Evolutionary conservation across 1,140 invertebrate species (phyloP).

Genomic region (Macrobrachium rosenbergii): DNA sequence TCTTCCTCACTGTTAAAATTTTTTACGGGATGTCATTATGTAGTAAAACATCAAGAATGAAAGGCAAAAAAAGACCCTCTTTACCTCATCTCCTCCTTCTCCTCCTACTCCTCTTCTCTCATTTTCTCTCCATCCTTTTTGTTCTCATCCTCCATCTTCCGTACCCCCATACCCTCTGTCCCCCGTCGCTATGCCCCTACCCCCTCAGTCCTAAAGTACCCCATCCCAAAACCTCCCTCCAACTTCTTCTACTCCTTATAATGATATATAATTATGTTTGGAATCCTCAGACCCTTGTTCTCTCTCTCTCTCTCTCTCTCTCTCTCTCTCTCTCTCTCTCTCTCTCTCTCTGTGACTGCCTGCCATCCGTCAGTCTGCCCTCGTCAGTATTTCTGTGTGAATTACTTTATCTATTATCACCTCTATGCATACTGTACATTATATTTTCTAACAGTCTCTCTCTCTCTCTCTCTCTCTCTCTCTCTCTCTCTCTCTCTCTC

Average conservation of each 20-base stretch:
- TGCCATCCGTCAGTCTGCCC: neutral
- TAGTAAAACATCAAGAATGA: too few species aligned
- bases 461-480: neutral
- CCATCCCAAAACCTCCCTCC: too few species aligned
- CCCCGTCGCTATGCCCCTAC: neutral
- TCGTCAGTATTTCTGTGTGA: neutral
- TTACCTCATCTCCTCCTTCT: too few species aligned
- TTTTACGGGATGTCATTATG: too few species aligned
- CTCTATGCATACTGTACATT: neutral
- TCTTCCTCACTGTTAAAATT: too few species aligned
- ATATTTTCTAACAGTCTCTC: neutral
- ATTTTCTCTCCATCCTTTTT: neutral
- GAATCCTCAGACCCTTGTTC: neutral
- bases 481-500: conserved; percentile 31
- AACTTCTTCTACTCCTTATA: too few species aligned
- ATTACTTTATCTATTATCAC: neutral
- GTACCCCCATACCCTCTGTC: neutral
- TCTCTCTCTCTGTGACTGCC: too few species aligned
- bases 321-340: neutral
- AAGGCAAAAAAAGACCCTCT: too few species aligned
- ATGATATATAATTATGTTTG: neutral
- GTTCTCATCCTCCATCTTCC: neutral
- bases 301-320: conserved; percentile 7
- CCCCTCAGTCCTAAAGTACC: too few species aligned
- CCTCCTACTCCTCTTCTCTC: neutral